Percentiles rank a stretch among this genome's conserved stretches.
Evolutionary conservation across 2,113 vertebrate genomes (phyloP).

Genomic region (Salvelinus alpinus): DNA sequence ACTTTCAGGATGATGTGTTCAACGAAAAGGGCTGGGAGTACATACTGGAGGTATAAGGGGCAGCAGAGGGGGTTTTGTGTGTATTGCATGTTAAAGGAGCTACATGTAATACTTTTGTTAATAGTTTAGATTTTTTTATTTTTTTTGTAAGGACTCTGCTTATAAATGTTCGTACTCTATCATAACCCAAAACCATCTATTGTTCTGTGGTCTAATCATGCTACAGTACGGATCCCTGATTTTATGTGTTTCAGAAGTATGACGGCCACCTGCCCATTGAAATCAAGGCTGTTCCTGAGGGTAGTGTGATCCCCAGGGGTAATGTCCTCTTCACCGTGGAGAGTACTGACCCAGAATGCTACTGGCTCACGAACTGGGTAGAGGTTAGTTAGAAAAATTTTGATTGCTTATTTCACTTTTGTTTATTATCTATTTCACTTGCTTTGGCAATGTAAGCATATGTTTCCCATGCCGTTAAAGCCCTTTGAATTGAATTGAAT

Average conservation of each 20-base stretch:
- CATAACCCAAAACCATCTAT: too few relatives aligned
- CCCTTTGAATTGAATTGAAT: too few relatives aligned
- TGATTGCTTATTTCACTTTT: too few relatives aligned
- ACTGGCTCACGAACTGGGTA: constrained; percentile 99
- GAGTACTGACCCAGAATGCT: constrained; percentile 97
- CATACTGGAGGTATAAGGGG: constrained; percentile 87
- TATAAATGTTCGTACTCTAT: too few relatives aligned
- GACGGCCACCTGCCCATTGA: constrained; percentile 96
- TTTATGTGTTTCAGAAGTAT: constrained; percentile 81
- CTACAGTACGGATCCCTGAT: not conserved
- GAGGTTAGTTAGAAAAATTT: constrained; percentile 77
- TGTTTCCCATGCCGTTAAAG: too few relatives aligned
- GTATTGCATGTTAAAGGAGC: not conserved
- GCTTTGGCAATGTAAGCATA: too few relatives aligned
- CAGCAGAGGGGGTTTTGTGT: not conserved
- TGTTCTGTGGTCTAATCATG: not conserved
- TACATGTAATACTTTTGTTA: not conserved
- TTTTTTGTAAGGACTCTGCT: too few relatives aligned
- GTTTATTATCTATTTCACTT: too few relatives aligned
- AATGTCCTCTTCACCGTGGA: constrained; percentile 98
- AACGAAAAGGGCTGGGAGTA: constrained; percentile 97
- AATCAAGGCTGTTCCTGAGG: constrained; percentile 97
- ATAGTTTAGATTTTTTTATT: too few relatives aligned
- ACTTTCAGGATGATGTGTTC: constrained; percentile 98
- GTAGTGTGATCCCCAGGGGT: constrained; percentile 94